Base-by-base conservation (phyloP, 2,888 invertebrate species). In the Chouioia cunea region DNA sequence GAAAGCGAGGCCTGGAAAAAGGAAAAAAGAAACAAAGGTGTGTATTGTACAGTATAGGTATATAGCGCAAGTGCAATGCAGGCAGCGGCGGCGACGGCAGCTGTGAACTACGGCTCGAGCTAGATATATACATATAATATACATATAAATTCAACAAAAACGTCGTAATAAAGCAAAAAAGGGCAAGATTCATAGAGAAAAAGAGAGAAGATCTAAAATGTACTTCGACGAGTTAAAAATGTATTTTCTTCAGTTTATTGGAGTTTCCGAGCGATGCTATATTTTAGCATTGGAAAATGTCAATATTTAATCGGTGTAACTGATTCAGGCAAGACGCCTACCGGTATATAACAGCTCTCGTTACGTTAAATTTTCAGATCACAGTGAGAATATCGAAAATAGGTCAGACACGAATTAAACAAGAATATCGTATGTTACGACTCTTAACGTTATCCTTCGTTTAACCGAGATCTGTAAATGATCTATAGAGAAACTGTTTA, bases 61-160 rank as follows among this genome's bases (percentile, higher is more conserved):
- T 58, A 83, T 83, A 83, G 83, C 83, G 84, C 79, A 76, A 81
- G 83, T 85, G 84, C 85, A 84, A 80, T 84, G 83, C 84, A 84
- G 80, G 83, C 82, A 81, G 82, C 82, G 80, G 80, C 81, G 79
- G 82, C 52, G 20, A 46, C 53, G 58, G 81, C 80, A 83, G 83
- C 83, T 83, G 83, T 85, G 82, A 81, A 83, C 83, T 84, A 84
- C 82, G 83, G 81, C 84, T 84, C 83, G 59, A 18, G 12, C 54
- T 56, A 64, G 18, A 70, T 60, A 20, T 43, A 50, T 60, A 50
- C 16, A 48, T 18, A 48, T n/a, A 47, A 47, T 36, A 36, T 48
- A 48, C 58, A 69, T 48, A 6, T 16, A 56, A 14, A 27, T 27
- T 12, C 3, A 56, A 6, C n/a, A 63, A 22, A 52, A 46, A 66